Evolutionary conservation across 2,113 vertebrate genomes (phyloP), one percentile per base, ranked within the genome.

Genomic region (Mormyrus iriodes): DNA sequence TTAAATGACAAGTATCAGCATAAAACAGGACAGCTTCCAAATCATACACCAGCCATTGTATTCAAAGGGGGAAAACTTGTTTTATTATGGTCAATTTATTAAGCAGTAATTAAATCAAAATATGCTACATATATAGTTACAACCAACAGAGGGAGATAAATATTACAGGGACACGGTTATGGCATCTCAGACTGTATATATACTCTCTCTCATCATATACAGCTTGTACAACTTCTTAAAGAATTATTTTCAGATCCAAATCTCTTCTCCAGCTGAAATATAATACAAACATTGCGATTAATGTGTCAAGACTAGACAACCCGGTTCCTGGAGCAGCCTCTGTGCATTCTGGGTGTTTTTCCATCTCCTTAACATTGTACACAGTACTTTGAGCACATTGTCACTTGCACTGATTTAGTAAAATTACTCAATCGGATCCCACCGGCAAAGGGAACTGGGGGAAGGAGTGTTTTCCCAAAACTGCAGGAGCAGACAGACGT

Each of bases 111-210:
- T 94, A 95, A 94, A 94, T 93, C 94, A 95, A 95, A 95, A 95
- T 95, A 94, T 95, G 95, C 95, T 94, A 95, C 94, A 95, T 94
- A 94, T 93, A 95, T 95, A 93, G 94, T 95, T 95, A 95, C 94
- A 95, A 83, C 86, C 85, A 90, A 95, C 91, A 92, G 91, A 93
- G 92, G 93, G 92, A 92, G 87, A 88, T 86, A 88, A 55, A 93
- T 94, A 93, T 93, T 94, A 93, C 93, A 95, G 93, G 89, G 51
- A 58, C 90, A 92, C 91, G 90, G 90, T 88, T 85, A 88, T 92
- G 92, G 93, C 93, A 92, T 94, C 91, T 86, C 88, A 5, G 35
- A 79, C 73, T 87, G 87, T 92, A 92, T 89, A 89, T 91, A 92
- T 90, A 89, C 82, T 65, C n/a, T 49, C 58, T 79, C 31, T 39